Percentiles rank a stretch among this genome's conserved stretches.
phyloP scores from a whole-genome alignment of 1,140 invertebrate genomes.

The Chlorops oryzae region DNA sequence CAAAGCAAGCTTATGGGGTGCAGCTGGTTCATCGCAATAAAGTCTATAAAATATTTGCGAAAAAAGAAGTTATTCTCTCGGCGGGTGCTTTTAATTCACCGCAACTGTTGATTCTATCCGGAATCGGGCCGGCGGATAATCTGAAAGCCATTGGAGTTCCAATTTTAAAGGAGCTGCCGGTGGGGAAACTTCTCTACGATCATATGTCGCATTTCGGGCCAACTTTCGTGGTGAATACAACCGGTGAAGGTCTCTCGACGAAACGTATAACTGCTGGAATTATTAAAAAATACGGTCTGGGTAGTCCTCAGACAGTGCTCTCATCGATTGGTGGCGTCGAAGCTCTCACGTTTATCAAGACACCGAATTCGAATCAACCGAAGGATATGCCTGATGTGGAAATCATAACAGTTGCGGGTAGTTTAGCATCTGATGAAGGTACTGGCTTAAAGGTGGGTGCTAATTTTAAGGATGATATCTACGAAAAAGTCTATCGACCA shows the following conservation, averaged over 20 bases:
- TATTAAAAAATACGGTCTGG: conserved; percentile 37
- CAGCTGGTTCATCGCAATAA: conserved; percentile 54
- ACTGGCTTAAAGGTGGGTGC: conserved; percentile 52
- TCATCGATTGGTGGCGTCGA: conserved; percentile 55
- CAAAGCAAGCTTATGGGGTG: conserved; percentile 59
- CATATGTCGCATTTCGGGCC: conserved; percentile 61
- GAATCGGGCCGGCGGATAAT: conserved; percentile 62
- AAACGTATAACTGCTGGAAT: conserved; percentile 11
- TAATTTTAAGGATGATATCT: conserved; percentile 55
- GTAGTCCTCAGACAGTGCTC: conserved; percentile 26
- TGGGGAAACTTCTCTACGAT: conserved; percentile 65
- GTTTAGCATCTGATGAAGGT: conserved; percentile 59
- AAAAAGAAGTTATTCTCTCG: conserved; percentile 62
- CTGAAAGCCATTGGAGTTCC: conserved; percentile 60
- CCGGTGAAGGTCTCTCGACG: conserved; percentile 22
- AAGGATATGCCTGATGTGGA: conserved; percentile 58
- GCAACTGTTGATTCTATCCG: conserved; percentile 71
- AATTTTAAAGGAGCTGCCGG: conserved; percentile 58
- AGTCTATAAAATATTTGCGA: conserved; percentile 50
- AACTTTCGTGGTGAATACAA: conserved; percentile 51
- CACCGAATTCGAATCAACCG: conserved; percentile 52
- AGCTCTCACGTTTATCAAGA: conserved; percentile 60
- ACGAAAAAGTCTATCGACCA: conserved; percentile 54
- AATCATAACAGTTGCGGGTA: conserved; percentile 53
- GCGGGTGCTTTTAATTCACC: conserved; percentile 71